Base-by-base conservation (phyloP, 2,888 invertebrate species). In the Dichetophora obliterata region DNA sequence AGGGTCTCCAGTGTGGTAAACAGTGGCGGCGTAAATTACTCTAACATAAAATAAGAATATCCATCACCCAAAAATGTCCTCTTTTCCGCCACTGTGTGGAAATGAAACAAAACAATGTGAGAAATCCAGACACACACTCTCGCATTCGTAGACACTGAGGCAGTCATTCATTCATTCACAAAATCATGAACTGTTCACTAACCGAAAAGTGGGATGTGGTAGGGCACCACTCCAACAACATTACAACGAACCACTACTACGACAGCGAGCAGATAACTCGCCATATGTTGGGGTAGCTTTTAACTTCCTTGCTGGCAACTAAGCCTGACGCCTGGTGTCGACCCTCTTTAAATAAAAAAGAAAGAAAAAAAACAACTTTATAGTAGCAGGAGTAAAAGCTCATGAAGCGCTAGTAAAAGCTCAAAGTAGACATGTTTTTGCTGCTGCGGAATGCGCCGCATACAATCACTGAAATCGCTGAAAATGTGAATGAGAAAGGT, bases 331-430 rank as follows among this genome's bases (percentile, higher is more conserved):
- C 2, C 11, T 43, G 43, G 2, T 11, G 14, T 11, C 43, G 43
- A 1, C 14, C 43, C 43, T 37, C 43, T 14, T 37, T n/a, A n/a
- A n/a, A 37, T 1, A 1, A 5, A 6, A 37, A 37, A 37, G 8
- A 6, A 43, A 43, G 19, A 22, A 9, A 31, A 14, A 6, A 63
- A n/a, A 1, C 1, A 66, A 9, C 19, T 22, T 43, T 43, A 37
- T 34, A 57, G 59, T 59, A 27, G 66, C 22, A 72, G 65, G 77
- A 79, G 79, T 77, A 75, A 79, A 79, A 79, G 79, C 79, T 79
- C 77, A 27, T 34, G 43, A 37, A 54, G 37, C 50, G 59, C 76
- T 76, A 68, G 79, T 77, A 79, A 77, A 78, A 77, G 78, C 78
- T 78, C 78, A 57, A 43, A 61, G 57, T 71, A 52, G 70, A 70